These are phyloP conservation scores for Eupeodes luniger DNA, from an alignment of 2,888 invertebrate species.

Conservation along the genomic window DNA sequence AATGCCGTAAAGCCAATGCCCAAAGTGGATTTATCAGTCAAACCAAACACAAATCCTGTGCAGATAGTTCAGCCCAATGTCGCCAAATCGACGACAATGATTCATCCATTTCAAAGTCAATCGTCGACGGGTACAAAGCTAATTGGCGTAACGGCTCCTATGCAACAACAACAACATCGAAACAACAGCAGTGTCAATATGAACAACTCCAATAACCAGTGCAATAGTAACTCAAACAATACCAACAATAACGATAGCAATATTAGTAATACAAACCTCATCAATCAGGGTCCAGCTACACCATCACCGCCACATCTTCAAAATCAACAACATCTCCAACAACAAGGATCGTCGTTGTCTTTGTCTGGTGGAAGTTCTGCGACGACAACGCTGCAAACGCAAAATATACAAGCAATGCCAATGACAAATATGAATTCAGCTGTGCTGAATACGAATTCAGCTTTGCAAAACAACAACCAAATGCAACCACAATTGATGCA, in stretches of 20 bases:
- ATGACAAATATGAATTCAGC: conserved; percentile 55
- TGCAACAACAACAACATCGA: conserved; percentile 81
- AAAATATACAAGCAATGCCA: conserved; percentile 48
- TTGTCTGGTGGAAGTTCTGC: conserved; percentile 73
- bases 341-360: conserved; percentile 54
- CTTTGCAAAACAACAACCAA: conserved; percentile 55
- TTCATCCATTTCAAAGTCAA: conserved; percentile 82
- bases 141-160: conserved; percentile 83
- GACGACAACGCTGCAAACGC: conserved; percentile 52
- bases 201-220: conserved; percentile 48
- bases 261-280: conserved; percentile 44
- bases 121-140: conserved; percentile 82
- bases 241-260: conserved; percentile 59
- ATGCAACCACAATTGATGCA: conserved; percentile 53
- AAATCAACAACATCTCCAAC: conserved; percentile 63
- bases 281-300: conserved; percentile 70
- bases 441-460: conserved; percentile 43
- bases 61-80: conserved; percentile 84
- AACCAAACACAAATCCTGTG: conserved; percentile 83
- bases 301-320: conserved; percentile 61
- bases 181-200: conserved; percentile 29
- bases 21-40: conserved; percentile 82
- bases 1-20: conserved; percentile 84
- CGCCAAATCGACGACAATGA: conserved; percentile 78
- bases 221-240: conserved; percentile 52